Percentiles rank a stretch among this genome's conserved stretches.
Conservation (phyloP, 2,888 invertebrate species). For the Sinelater perroti region DNA sequence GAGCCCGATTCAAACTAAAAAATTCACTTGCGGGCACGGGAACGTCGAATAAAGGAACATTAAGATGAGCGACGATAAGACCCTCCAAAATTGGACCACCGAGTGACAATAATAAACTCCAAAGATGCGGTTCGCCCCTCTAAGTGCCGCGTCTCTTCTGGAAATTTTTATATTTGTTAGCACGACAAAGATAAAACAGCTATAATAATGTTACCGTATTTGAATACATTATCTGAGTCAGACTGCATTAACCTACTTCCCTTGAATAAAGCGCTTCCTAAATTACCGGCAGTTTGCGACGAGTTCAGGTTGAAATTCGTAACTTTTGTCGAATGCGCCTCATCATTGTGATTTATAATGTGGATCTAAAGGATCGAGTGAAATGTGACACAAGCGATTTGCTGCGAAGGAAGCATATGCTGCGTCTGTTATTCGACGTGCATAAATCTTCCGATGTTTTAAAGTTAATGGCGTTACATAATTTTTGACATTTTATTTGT, state of each 20-base stretch:
- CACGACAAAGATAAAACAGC: slow-evolving; percentile 26
- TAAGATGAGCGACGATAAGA: too few species aligned
- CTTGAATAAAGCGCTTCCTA: slow-evolving; percentile 46
- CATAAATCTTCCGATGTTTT: slow-evolving; percentile 7
- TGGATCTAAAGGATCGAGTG: slow-evolving; percentile 42
- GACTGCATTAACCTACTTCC: slow-evolving; percentile 47
- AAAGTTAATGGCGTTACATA: background rate
- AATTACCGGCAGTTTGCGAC: slow-evolving; percentile 45
- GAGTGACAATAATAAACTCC: too few species aligned
- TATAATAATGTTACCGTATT: slow-evolving; percentile 29
- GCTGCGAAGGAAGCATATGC: slow-evolving; percentile 7
- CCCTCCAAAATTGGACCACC: too few species aligned
- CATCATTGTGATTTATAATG: slow-evolving; percentile 44
- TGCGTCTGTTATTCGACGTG: background rate
- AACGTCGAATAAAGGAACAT: too few species aligned
- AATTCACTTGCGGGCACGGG: too few species aligned
- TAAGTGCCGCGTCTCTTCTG: background rate
- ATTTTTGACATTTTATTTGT: too few species aligned
- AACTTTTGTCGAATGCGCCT: slow-evolving; percentile 41
- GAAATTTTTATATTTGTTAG: slow-evolving; percentile 18
- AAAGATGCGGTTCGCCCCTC: too few species aligned
- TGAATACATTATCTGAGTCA: slow-evolving; percentile 39
- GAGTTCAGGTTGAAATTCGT: slow-evolving; percentile 42
- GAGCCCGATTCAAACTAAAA: too few species aligned
- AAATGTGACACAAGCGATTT: slow-evolving; percentile 44